A percentile compares a stretch with the other conserved stretches of the same genome.
phyloP scores from a whole-genome alignment of 1,140 invertebrate genomes.

The Heliconius eleuchia region DNA sequence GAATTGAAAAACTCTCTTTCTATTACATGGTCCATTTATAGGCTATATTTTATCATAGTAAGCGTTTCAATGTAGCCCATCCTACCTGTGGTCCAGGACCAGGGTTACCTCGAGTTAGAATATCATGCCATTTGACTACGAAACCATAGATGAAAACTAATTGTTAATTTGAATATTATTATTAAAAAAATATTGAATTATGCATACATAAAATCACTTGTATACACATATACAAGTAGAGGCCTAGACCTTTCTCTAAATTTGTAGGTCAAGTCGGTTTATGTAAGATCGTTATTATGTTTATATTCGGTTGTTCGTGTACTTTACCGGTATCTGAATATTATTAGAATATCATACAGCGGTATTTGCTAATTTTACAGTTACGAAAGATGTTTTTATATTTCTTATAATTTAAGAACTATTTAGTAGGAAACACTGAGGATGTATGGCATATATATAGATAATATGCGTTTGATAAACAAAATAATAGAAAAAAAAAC shows the following conservation, averaged over 20 bases:
- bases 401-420: neutral
- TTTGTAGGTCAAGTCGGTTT: slow-evolving; percentile 42
- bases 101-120: too few relatives aligned
- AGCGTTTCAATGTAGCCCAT: too few relatives aligned
- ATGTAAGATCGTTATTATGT: slow-evolving; percentile 38
- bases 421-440: neutral
- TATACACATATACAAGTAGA: neutral
- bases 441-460: neutral
- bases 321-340: slow-evolving; percentile 12
- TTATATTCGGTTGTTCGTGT: slow-evolving; percentile 22
- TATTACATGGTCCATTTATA: too few relatives aligned
- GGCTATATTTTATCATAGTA: too few relatives aligned
- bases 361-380: neutral
- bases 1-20: too few relatives aligned
- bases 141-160: too few relatives aligned
- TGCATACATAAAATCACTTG: neutral
- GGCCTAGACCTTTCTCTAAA: slow-evolving; percentile 48
- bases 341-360: slow-evolving; percentile 13
- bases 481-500: too few relatives aligned
- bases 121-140: too few relatives aligned
- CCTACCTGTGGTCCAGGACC: too few relatives aligned
- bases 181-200: neutral
- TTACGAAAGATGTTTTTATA: neutral
- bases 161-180: too few relatives aligned
- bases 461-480: too few relatives aligned